phyloP scores from a whole-genome alignment of 2,113 vertebrate genomes.

The Ptilonorhynchus violaceus region DNA sequence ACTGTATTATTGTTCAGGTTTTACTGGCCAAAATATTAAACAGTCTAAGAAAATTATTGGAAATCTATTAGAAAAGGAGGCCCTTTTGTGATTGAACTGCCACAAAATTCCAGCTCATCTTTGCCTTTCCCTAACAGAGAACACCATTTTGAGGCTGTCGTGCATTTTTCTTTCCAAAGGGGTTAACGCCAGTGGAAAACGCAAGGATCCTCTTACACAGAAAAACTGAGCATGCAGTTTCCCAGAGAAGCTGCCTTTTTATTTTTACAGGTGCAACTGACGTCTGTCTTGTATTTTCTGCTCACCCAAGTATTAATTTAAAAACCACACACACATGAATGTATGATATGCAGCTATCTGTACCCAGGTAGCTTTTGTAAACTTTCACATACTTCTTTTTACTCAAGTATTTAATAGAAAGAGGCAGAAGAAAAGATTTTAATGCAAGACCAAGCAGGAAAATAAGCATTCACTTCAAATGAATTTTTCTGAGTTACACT shows the following conservation, averaged over 20 bases:
- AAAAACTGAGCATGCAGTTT: not conserved
- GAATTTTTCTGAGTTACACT: not conserved
- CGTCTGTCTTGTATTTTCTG: not conserved
- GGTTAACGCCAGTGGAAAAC: not conserved
- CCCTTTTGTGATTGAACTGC: not conserved
- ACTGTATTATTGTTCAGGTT: not conserved
- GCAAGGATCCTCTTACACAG: not conserved
- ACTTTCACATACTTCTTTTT: not conserved
- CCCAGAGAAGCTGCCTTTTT: not conserved
- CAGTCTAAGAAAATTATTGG: not conserved
- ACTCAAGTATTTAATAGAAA: not conserved
- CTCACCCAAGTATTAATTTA: not conserved
- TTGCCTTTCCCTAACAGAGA: not conserved
- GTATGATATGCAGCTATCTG: not conserved
- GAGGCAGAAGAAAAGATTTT: not conserved
- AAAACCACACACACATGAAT: not conserved
- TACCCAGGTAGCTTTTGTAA: not conserved
- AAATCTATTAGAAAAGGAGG: not conserved
- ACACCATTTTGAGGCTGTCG: not conserved
- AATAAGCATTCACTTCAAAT: not conserved
- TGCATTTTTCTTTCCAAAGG: not conserved
- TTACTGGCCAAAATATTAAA: not conserved
- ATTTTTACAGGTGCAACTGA: conserved; percentile 34
- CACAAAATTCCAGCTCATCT: not conserved
- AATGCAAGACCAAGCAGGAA: not conserved